These are phyloP conservation scores for Chrysotoxum bicinctum DNA, from an alignment of 2,888 invertebrate species.

Conservation along the genomic window DNA sequence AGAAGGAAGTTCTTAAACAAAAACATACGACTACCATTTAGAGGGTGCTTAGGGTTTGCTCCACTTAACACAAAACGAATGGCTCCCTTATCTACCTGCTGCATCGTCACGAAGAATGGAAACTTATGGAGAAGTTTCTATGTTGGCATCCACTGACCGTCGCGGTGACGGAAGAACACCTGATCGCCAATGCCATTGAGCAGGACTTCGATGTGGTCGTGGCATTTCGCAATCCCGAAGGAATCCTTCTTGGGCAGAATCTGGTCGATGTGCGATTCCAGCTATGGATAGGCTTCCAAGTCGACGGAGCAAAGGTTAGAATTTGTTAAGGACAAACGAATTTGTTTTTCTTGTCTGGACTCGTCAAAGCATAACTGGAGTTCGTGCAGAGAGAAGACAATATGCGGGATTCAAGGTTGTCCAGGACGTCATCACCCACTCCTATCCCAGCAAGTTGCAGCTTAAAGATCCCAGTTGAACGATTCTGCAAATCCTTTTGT, in stretches of 20 bases:
- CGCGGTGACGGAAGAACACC: slow-evolving; percentile 97
- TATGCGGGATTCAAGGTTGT: no score
- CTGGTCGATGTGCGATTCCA: slow-evolving; percentile 92
- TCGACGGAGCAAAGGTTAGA: no score
- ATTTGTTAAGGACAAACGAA: no score
- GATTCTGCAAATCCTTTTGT: no score
- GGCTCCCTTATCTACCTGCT: slow-evolving; percentile 99
- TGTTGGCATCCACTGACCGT: slow-evolving; percentile 98
- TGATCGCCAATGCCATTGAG: slow-evolving; percentile 95
- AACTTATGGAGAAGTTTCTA: slow-evolving; percentile 97
- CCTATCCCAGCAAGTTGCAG: no score
- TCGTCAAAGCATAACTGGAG: no score
- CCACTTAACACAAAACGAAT: slow-evolving; percentile 95
- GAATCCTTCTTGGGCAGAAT: slow-evolving; percentile 97
- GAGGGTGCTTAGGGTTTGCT: slow-evolving; percentile 64
- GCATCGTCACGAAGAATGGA: slow-evolving; percentile 96
- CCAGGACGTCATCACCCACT: no score
- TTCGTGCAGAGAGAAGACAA: no score
- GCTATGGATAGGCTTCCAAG: slow-evolving; percentile 92
- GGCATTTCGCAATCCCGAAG: slow-evolving; percentile 96
- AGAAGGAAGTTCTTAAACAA: slow-evolving; percentile 73
- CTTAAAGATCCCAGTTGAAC: no score
- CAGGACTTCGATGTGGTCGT: slow-evolving; percentile 98
- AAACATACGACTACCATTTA: slow-evolving; percentile 74
- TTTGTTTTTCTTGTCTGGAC: no score